Percentiles rank a stretch among this genome's conserved stretches.
Evolutionary conservation across 1,140 invertebrate species (phyloP).

Genomic region (Melitaea cinxia): DNA sequence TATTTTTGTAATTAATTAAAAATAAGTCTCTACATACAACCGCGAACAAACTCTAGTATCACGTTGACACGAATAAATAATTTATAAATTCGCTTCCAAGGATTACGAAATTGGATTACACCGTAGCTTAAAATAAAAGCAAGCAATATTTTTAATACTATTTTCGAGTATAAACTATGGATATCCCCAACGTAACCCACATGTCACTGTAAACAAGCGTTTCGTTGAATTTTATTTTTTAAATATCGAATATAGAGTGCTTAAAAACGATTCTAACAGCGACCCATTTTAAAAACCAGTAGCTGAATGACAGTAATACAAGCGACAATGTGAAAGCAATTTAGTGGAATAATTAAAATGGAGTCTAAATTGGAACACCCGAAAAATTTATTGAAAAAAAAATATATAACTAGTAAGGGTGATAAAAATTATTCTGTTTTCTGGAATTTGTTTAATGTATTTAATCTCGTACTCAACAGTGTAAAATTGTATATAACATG

Average conservation of each 20-base stretch:
- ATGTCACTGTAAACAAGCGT: conserved; percentile 19
- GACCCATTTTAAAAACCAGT: neutral
- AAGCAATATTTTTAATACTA: conserved; percentile 4
- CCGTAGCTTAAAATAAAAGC: conserved; percentile 3
- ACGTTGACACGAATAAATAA: neutral
- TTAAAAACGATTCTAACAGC: neutral
- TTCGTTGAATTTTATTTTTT: neutral
- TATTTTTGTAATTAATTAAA: no score
- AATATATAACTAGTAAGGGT: neutral
- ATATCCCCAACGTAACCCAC: conserved; percentile 11
- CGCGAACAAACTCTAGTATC: neutral
- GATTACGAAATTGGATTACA: neutral
- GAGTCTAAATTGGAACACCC: neutral
- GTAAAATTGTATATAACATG: no score
- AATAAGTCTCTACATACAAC: neutral
- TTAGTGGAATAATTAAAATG: neutral
- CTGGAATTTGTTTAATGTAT: no score
- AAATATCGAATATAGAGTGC: neutral
- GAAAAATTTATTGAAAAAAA: neutral
- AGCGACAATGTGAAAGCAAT: neutral
- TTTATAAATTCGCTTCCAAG: neutral
- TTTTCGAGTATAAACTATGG: conserved; percentile 16
- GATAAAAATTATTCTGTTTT: neutral
- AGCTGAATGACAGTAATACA: neutral
- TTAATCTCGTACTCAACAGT: no score